A percentile compares a stretch with the other conserved stretches of the same genome.
These are phyloP conservation scores for Sipha maydis DNA, from an alignment of 2,888 invertebrate species.

Conservation along the genomic window DNA sequence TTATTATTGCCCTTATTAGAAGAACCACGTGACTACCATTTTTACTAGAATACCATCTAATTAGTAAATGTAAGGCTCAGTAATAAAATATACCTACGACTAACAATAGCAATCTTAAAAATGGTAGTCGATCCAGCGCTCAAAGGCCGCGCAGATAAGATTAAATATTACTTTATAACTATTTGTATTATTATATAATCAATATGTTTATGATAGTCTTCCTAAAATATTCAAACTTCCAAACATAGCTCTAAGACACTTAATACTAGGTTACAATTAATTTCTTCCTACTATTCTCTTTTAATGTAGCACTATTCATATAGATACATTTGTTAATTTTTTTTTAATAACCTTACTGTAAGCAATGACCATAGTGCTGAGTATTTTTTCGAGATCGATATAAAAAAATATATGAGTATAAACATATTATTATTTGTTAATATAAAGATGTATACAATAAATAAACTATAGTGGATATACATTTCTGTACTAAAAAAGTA, in stretches of 20 bases:
- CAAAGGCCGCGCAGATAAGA: constrained; percentile 48
- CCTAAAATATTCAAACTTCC: too few species aligned
- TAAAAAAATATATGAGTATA: too few species aligned
- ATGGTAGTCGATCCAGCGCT: not conserved
- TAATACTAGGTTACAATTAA: too few species aligned
- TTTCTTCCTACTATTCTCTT: too few species aligned
- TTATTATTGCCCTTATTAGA: not conserved
- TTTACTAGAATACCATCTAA: constrained; percentile 1
- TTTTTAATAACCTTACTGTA: too few species aligned
- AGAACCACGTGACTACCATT: not conserved
- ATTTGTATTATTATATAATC: not conserved
- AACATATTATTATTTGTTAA: too few species aligned
- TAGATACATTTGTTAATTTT: too few species aligned
- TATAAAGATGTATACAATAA: not conserved
- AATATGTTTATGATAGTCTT: too few species aligned
- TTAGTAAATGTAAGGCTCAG: not conserved
- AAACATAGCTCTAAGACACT: too few species aligned
- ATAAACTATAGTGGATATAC: not conserved
- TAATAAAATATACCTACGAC: not conserved
- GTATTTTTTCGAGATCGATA: too few species aligned
- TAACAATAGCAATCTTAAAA: not conserved
- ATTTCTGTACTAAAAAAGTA: not conserved
- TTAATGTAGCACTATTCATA: too few species aligned
- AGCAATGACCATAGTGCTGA: too few species aligned
- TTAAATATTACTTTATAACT: constrained; percentile 3